Percentiles rank a stretch among this genome's conserved stretches.
Evolutionary conservation across 2,888 invertebrate species (phyloP).

Genomic region (Rhabditoides inermis): DNA sequence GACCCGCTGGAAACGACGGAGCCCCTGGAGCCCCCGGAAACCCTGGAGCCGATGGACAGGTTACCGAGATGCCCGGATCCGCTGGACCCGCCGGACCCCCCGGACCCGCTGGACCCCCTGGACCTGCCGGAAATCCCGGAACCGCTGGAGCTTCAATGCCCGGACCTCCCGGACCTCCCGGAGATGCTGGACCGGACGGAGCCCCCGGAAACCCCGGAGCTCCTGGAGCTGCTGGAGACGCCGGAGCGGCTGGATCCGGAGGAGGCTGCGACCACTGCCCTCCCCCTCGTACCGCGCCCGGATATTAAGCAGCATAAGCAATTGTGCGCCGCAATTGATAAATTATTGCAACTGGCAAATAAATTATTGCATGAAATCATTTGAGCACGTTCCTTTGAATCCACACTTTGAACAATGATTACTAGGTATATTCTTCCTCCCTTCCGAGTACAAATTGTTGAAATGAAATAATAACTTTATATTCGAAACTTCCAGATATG

Average conservation of each 20-base stretch:
- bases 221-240: not conserved
- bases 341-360: too few species aligned
- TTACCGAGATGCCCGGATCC: constrained; percentile 13
- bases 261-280: constrained; percentile 42
- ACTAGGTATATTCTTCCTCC: too few species aligned
- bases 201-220: constrained; percentile 32
- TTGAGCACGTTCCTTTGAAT: too few species aligned
- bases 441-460: too few species aligned
- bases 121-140: not conserved
- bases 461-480: too few species aligned
- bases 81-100: not conserved
- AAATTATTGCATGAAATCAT: too few species aligned
- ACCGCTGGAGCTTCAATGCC: constrained; percentile 25
- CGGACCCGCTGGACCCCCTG: not conserved
- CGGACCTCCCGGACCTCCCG: not conserved
- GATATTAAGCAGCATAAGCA: constrained; percentile 33
- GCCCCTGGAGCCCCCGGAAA: constrained; percentile 27
- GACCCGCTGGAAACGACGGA: constrained; percentile 34
- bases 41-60: constrained; percentile 34
- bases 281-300: constrained; percentile 41
- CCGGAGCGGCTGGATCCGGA: constrained; percentile 19
- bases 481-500: too few species aligned
- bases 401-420: too few species aligned
- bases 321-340: too few species aligned
- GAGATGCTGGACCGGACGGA: constrained; percentile 29